Conservation (phyloP, 2,888 invertebrate genomes). For the Torymus tubicola region DNA sequence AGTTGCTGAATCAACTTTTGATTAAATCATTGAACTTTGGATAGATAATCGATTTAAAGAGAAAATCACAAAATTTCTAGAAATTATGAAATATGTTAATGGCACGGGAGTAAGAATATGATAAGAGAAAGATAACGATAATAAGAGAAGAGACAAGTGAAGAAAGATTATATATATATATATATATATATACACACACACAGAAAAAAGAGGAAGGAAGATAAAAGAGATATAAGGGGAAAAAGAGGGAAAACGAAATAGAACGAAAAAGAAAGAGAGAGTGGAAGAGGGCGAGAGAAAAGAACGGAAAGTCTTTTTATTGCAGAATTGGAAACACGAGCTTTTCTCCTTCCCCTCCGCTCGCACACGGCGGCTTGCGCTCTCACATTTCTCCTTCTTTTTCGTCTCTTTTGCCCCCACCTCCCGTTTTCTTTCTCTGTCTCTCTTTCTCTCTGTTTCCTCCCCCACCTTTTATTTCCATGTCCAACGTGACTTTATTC, state of each 20-base stretch:
- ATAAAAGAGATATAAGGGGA: conserved; percentile 14
- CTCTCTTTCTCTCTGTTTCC: conserved; percentile 11
- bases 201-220: conserved; percentile 11
- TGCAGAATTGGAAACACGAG: conserved; percentile 57
- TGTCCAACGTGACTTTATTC: conserved; percentile 53
- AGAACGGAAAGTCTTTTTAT: conserved; percentile 41
- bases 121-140: conserved; percentile 19
- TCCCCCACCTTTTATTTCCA: conserved; percentile 46
- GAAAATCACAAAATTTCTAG: too few relatives aligned
- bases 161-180: conserved; percentile 34
- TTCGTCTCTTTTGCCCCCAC: conserved; percentile 18
- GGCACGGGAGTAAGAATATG: not conserved
- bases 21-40: too few relatives aligned
- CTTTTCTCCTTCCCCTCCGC: conserved; percentile 43
- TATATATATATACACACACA: too few relatives aligned
- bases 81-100: too few relatives aligned
- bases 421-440: conserved; percentile 2
- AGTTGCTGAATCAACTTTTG: too few relatives aligned
- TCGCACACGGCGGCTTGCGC: conserved; percentile 2
- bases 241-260: conserved; percentile 21
- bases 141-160: conserved; percentile 24
- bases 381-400: conserved; percentile 40
- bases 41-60: too few relatives aligned
- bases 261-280: conserved; percentile 11
- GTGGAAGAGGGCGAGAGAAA: not conserved